A percentile compares a stretch with the other conserved stretches of the same genome.
Evolutionary conservation across 2,113 vertebrate genomes (phyloP).

Genomic region (Apaloderma vittatum): DNA sequence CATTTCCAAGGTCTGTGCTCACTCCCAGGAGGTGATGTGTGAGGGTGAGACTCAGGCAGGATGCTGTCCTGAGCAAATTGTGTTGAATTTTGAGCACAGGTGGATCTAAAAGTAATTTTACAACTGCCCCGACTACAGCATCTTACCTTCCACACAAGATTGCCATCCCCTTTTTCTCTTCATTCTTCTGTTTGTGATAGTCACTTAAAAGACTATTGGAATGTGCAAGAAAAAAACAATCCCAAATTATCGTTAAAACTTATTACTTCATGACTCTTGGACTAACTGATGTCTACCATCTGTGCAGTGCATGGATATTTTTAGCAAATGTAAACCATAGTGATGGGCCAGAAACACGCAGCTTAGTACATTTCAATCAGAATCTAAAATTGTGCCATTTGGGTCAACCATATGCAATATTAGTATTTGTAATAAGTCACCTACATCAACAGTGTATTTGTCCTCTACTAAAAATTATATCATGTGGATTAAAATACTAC

Average conservation of each 20-base stretch:
- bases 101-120: not conserved
- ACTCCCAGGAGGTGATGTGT: not conserved
- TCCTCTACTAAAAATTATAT: not conserved
- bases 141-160: not conserved
- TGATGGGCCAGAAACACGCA: not conserved
- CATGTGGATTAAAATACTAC: not conserved
- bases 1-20: not conserved
- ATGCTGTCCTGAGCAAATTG: not conserved
- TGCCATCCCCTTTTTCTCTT: not conserved
- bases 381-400: slow-evolving; percentile 9
- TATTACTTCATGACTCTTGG: not conserved
- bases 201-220: not conserved
- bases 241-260: not conserved
- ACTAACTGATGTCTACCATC: not conserved
- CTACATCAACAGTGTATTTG: not conserved
- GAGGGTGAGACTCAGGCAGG: not conserved
- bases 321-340: not conserved
- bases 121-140: not conserved
- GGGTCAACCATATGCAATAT: not conserved
- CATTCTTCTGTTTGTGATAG: not conserved
- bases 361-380: not conserved
- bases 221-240: not conserved
- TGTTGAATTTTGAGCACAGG: not conserved
- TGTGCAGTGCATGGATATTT: not conserved
- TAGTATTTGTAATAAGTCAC: not conserved